Base-by-base conservation (phyloP, 2,888 invertebrate species). In the Caenorhabditis afra region DNA sequence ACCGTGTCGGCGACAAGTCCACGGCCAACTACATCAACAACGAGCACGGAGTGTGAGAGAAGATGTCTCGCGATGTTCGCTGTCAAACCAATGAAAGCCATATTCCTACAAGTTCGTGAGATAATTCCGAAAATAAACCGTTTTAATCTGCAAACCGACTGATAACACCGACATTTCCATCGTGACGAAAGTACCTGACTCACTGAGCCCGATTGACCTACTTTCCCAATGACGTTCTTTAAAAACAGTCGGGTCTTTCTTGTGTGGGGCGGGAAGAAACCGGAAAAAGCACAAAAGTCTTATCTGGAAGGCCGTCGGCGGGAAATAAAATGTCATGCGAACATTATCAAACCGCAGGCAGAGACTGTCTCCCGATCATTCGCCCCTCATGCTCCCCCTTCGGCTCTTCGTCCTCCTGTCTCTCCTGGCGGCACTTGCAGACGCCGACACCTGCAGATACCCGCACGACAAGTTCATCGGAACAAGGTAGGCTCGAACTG, bases 11-110 rank as follows among this genome's bases (percentile, higher is more conserved):
- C 7, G 82, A 81, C 67, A 76, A 65, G n/a, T 76, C 68, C 29
- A 82, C 84, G 3, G 22, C 61, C 11, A 65, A 66, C 41, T 82
- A 84, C 62, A 82, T 84, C n/a, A 55, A 73, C 7, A 67, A 79
- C 35, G 39, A 22, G 10, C 44, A 66, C 47, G 78, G 71, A 16
- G 39, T 65, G 12, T 70, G 52, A 37, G 23, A 23, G 44, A 5
- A 64, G 29, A 16, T 37, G 16, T 45, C 45, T 59, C 45, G 44
- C 58, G 58, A 18, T 55, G 55, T 55, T 55, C 55, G 55, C 55
- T 55, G 55, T 55, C 55, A 59, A 45, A 59, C n/a, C 11, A 23
- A 18, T 23, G 47, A 47, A 47, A 35, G 29, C 2, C n/a, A 14
- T 16, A 8, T 29, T 35, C 22, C 39, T n/a, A 16, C 5, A 11